Conservation (phyloP, 2,888 invertebrate species). For the Lepidochrysops patricia region DNA sequence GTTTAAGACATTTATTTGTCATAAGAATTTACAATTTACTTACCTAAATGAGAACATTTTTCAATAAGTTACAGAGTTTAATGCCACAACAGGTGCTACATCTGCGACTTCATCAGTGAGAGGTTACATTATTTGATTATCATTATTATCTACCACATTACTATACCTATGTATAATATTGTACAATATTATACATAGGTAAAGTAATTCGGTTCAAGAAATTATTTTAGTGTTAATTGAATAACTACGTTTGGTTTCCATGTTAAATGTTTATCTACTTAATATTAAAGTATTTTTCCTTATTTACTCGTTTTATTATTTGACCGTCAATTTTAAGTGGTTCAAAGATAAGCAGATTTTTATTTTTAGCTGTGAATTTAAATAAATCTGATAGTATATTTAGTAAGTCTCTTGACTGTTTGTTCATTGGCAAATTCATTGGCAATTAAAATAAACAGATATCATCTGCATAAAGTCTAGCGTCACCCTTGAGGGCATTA, state of each 20-base stretch:
- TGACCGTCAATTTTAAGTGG: not conserved
- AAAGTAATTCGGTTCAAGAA: too few species aligned
- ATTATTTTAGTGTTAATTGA: too few species aligned
- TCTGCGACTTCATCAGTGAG: too few species aligned
- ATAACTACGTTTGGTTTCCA: not conserved
- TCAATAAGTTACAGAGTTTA: too few species aligned
- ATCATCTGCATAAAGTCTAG: constrained; percentile 12
- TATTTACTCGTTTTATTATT: not conserved
- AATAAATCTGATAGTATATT: not conserved
- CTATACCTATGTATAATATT: too few species aligned
- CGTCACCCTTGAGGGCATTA: not conserved
- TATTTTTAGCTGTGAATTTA: not conserved
- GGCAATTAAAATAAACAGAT: constrained; percentile 7
- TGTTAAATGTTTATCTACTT: not conserved
- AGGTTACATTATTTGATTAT: too few species aligned
- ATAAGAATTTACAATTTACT: too few species aligned
- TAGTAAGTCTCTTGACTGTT: constrained; percentile 6
- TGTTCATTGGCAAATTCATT: constrained; percentile 2
- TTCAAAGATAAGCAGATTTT: not conserved
- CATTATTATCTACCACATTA: too few species aligned
- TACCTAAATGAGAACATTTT: too few species aligned
- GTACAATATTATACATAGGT: too few species aligned
- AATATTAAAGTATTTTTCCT: not conserved
- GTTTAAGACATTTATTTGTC: too few species aligned
- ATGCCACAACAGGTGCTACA: too few species aligned